phyloP scores from a whole-genome alignment of 1,140 invertebrate species.

The Zaprionus inermis region DNA sequence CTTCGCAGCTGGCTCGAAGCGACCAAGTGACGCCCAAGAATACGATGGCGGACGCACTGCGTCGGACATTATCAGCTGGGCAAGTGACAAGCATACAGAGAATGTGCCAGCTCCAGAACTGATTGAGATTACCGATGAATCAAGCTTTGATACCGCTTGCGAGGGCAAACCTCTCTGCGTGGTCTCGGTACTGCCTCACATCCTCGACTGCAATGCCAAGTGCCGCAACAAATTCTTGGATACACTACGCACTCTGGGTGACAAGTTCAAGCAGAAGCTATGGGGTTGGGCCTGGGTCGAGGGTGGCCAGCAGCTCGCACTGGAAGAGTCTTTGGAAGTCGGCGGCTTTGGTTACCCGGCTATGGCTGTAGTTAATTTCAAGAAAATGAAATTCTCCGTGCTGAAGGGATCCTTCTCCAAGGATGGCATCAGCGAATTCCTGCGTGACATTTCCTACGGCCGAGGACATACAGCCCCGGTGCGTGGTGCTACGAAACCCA shows the following conservation, averaged over 20 bases:
- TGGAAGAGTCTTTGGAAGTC: constrained; percentile 96
- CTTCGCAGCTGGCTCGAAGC: constrained; percentile 94
- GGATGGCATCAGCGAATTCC: constrained; percentile 97
- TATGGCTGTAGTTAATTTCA: constrained; percentile 97
- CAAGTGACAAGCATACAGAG: constrained; percentile 92
- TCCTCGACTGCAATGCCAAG: constrained; percentile 97
- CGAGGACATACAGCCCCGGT: constrained; percentile 96
- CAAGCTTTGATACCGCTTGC: constrained; percentile 90
- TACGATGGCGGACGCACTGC: constrained; percentile 96
- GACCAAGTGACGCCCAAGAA: constrained; percentile 89
- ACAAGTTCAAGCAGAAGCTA: constrained; percentile 97
- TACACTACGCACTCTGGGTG: constrained; percentile 90
- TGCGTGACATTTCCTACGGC: constrained; percentile 97
- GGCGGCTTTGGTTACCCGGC: constrained; percentile 97
- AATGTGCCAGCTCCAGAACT: constrained; percentile 96
- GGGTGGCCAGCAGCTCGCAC: constrained; percentile 91
- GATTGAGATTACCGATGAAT: constrained; percentile 88
- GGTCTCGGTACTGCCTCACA: constrained; percentile 97
- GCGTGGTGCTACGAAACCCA: constrained; percentile 93
- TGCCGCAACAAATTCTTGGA: constrained; percentile 96
- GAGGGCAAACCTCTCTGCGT: constrained; percentile 96
- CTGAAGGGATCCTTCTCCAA: constrained; percentile 97
- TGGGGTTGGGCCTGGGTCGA: constrained; percentile 99
- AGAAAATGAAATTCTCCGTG: constrained; percentile 98
- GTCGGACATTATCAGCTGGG: constrained; percentile 96